Evolutionary conservation across 2,888 invertebrate species (phyloP), one percentile per base, ranked within the genome.

Genomic region (Apamea sordens): DNA sequence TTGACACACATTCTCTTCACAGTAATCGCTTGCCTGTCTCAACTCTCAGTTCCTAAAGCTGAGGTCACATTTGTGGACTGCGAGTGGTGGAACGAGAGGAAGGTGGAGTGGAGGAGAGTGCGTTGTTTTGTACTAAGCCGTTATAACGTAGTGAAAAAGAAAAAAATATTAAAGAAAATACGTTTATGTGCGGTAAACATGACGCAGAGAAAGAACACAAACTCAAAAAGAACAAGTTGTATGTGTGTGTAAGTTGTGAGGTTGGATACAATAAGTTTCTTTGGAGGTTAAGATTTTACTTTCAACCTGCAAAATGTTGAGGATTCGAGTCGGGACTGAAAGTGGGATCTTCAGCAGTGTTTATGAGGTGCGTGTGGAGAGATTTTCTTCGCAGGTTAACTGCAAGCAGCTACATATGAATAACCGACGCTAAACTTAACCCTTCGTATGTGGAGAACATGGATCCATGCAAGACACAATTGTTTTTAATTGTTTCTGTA

Each of bases 1-100:
- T 91, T 91, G 91, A 91, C 92, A 90, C 86, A 91, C 89, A 91
- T 91, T 91, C 89, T 86, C 88, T 92, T 90, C 86, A 83, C 74
- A 71, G 82, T 91, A 91, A 92, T 92, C 89, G 90, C 76, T 82
- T 89, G 79, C 82, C 82, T 86, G 90, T 89, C 87, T 84, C 84
- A 77, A 84, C 74, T 80, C 80, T 80, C 86, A 70, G 83, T 84
- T 83, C 79, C 59, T 89, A 89, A 89, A 72, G 90, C 79, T 70
- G n/a, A 64, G 68, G 74, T 79, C 79, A 87, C 84, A 89, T 70
- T 76, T 82, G 82, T 50, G 75, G 76, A 69, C 15, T 28, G 32
- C 18, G 32, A 69, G 59, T 61, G 21, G 21, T 53, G 24, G 28
- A 64, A 36, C n/a, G 18, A 53, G n/a, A 32, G 50, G 44, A 44